Base-by-base conservation (phyloP, 2,888 invertebrate species). In the Orthosia incerta region DNA sequence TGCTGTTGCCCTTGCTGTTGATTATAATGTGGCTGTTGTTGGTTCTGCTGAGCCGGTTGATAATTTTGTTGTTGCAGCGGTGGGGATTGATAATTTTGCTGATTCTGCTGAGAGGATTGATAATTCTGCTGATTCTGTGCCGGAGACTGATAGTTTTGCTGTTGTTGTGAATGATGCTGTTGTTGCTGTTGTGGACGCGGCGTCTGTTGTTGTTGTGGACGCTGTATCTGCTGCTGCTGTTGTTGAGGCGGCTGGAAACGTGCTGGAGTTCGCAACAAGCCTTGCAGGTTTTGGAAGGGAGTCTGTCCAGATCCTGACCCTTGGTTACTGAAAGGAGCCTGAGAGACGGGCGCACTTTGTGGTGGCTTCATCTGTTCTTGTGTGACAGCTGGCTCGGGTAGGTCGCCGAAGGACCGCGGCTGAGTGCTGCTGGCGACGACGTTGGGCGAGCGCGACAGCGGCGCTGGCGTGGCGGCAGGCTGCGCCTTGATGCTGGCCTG, bases 331-430 rank as follows among this genome's bases (percentile, higher is more conserved):
- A 61, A 57, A 55, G 66, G 9, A 51, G 55, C 20, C 11, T 60
- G 59, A 20, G 68, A 59, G 11, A 31, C 55, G 18, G 57, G 62
- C 20, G 50, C 3, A 62, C 31, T 85, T 23, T 71, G 71, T 5
- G 31, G 51, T n/a, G 87, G 51, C 46, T 83, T 79, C 2, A 16
- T 18, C 0, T 69, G 45, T 12, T 86, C 82, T 51, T 74, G 55
- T 4, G 62, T 26, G 11, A 20, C 20, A 15, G 48, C 53, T 15
- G 83, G 69, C 63, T 92, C 92, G 3, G 93, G 91, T 2, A 88
- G 71, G 76, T 96, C 96, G 13, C 95, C 95, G 75, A 95, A 95
- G 0, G 94, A 95, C 15, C 94, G 88, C 4, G 94, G 95, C 56
- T 94, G 94, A 1, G 84, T 90, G 77, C 74, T 90, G 79, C 90